Evolutionary conservation across 2,113 vertebrate genomes (phyloP).

Genomic region (Circaetus gallicus): DNA sequence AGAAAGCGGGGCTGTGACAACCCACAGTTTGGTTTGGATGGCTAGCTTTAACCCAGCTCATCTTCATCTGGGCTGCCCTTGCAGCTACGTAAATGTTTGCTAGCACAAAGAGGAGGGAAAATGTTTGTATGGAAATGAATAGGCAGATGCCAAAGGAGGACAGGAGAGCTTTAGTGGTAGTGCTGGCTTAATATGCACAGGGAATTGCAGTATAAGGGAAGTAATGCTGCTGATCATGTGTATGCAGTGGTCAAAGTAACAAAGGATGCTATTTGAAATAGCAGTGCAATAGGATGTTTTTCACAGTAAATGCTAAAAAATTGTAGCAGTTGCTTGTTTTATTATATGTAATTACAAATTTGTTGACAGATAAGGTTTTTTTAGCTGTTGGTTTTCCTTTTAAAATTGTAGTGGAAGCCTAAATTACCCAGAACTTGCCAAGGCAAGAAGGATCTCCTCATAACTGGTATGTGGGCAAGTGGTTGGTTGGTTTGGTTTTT

Average conservation of each 20-base stretch:
- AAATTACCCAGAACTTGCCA: neutral
- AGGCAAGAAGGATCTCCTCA: neutral
- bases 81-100: neutral
- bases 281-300: neutral
- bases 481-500: neutral
- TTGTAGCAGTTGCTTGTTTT: neutral
- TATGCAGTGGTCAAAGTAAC: neutral
- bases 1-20: neutral
- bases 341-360: neutral
- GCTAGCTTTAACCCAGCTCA: neutral
- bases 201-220: neutral
- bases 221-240: neutral
- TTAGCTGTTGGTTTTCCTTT: neutral
- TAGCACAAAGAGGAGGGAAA: neutral
- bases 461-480: neutral
- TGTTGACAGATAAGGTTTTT: neutral
- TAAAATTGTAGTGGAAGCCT: neutral
- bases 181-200: neutral
- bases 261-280: neutral
- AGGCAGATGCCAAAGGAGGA: neutral
- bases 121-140: neutral
- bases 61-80: neutral
- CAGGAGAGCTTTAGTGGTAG: neutral
- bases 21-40: neutral
- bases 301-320: neutral